Percentiles rank a stretch among this genome's conserved stretches.
These are phyloP conservation scores for Rhopilema esculentum DNA, from an alignment of 30 jellyfish, hydroid and myxozoan genomes.

Conservation along the genomic window DNA sequence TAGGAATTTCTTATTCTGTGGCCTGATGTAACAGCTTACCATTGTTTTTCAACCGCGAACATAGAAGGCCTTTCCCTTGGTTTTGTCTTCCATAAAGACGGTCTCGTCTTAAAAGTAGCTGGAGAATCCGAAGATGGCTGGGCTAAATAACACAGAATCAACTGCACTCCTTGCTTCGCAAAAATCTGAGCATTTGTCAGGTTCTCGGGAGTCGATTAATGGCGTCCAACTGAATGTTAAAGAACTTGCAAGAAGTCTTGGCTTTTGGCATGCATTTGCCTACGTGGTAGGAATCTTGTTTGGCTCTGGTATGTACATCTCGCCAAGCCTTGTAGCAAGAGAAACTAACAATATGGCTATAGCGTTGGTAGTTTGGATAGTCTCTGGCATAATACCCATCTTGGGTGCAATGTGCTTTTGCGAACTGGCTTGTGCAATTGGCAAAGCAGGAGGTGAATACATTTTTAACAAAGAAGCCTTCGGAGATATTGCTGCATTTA, in stretches of 20 bases:
- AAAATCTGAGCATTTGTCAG: not conserved
- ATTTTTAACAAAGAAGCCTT: conserved; percentile 37
- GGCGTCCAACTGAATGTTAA: not conserved
- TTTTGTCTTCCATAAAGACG: too few relatives aligned
- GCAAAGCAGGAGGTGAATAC: conserved; percentile 62
- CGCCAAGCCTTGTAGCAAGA: conserved; percentile 59
- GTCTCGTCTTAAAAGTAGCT: too few relatives aligned
- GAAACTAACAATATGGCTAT: conserved; percentile 43
- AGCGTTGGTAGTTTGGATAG: conserved; percentile 57
- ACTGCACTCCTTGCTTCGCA: not conserved
- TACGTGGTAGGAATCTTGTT: conserved; percentile 43
- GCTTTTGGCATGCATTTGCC: conserved; percentile 65
- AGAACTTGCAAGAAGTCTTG: conserved; percentile 33
- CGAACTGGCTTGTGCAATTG: conserved; percentile 62
- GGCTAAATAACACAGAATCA: not conserved
- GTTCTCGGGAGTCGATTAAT: not conserved
- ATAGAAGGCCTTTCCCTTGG: too few relatives aligned
- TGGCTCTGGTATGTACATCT: conserved; percentile 73
- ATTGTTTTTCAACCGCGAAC: too few relatives aligned
- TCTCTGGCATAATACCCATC: conserved; percentile 35
- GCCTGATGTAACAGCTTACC: too few relatives aligned
- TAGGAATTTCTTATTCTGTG: too few relatives aligned
- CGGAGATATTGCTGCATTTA: conserved; percentile 65
- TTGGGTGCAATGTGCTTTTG: conserved; percentile 76
- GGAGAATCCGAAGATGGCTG: not conserved